Conservation (phyloP, 2,113 vertebrate genomes). For the Saguinus midas region DNA sequence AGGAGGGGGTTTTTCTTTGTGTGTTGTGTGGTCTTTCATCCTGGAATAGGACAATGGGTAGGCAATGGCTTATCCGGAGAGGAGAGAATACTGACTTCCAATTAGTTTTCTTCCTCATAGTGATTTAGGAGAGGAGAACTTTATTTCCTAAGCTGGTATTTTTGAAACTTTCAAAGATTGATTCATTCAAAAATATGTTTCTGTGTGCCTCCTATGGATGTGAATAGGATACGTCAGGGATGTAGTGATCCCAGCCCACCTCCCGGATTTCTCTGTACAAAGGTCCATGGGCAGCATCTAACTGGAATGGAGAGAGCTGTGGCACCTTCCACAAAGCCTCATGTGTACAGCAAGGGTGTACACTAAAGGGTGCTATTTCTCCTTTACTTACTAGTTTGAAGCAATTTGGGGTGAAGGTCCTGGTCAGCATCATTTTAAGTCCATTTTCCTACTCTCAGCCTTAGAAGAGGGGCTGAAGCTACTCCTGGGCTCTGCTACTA, state of each 20-base stretch:
- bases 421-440: too few species aligned
- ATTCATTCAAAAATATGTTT: background rate
- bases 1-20: background rate
- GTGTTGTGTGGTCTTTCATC: background rate
- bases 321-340: background rate
- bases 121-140: background rate
- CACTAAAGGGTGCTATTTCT: background rate
- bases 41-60: background rate
- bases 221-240: background rate
- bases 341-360: background rate
- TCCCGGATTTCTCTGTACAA: background rate
- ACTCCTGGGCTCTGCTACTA: background rate
- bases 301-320: rapidly evolving
- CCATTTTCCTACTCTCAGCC: background rate
- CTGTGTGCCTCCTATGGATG: background rate
- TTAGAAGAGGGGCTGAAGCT: background rate
- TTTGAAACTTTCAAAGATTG: slow-evolving; percentile 4
- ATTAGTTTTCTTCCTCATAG: background rate
- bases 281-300: background rate
- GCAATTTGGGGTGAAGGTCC: background rate
- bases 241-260: background rate
- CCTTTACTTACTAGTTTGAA: background rate
- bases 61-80: background rate
- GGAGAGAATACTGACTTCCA: background rate
- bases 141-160: background rate